phyloP scores from a whole-genome alignment of 1,140 invertebrate genomes.

The Drosophila repletoides region DNA sequence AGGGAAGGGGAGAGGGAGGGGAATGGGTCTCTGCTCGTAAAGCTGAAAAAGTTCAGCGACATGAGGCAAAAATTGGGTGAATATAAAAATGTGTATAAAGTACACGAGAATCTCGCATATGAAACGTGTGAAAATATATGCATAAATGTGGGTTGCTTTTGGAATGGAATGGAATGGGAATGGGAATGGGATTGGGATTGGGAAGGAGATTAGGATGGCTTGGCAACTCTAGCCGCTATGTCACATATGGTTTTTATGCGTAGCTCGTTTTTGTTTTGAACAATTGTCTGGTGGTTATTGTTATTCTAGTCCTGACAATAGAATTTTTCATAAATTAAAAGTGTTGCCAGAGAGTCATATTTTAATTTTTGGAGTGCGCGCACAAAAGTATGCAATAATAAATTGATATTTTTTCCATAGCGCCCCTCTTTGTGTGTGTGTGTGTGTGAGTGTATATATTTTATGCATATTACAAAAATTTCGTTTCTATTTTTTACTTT shows the following conservation, averaged over 20 bases:
- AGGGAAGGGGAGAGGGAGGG: background rate
- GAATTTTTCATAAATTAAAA: constrained; percentile 78
- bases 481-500: background rate
- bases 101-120: constrained; percentile 15
- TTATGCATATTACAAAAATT: background rate
- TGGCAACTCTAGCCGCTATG: constrained; percentile 5
- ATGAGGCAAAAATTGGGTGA: constrained; percentile 59
- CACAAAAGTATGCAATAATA: constrained; percentile 55
- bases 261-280: constrained; percentile 20
- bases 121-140: constrained; percentile 56
- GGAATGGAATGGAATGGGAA: background rate
- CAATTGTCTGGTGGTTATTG: constrained; percentile 53
- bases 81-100: constrained; percentile 40
- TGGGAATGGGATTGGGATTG: background rate
- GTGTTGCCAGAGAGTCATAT: constrained; percentile 42
- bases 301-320: constrained; percentile 68
- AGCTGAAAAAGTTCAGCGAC: constrained; percentile 60
- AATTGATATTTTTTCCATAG: constrained; percentile 66
- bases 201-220: too few species aligned
- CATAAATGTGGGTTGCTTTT: constrained; percentile 27
- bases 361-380: constrained; percentile 46
- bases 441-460: background rate
- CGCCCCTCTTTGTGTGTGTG: background rate
- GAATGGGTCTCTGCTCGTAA: constrained; percentile 7
- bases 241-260: constrained; percentile 38